Conservation (phyloP, 2,797 vertebrate species). For the Odontamblyopus lacepedii region DNA sequence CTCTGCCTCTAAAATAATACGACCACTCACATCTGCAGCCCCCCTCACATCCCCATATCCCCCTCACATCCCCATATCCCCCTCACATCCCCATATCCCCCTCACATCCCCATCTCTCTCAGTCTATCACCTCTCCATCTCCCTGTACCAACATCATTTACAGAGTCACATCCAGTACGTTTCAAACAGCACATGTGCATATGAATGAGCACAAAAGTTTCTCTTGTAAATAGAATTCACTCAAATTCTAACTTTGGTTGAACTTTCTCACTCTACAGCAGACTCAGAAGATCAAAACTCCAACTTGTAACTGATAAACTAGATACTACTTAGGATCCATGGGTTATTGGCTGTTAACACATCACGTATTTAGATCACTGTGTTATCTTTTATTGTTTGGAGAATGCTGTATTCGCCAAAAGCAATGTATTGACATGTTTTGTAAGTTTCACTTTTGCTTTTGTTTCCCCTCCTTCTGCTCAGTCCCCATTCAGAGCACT, state of each 20-base stretch:
- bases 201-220: background rate
- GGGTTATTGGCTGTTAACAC: too few relatives aligned
- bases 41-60: too few relatives aligned
- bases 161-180: background rate
- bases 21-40: background rate
- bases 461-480: too few relatives aligned
- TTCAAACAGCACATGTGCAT: background rate
- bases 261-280: background rate
- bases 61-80: too few relatives aligned
- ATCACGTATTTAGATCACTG: too few relatives aligned
- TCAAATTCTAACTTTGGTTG: background rate
- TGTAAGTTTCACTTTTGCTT: too few relatives aligned
- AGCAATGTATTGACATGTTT: too few relatives aligned
- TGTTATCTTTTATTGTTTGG: too few relatives aligned
- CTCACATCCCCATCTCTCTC: background rate
- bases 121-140: background rate
- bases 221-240: background rate
- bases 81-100: background rate
- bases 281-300: slow-evolving; percentile 4
- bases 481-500: too few relatives aligned
- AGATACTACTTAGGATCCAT: too few relatives aligned
- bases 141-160: background rate
- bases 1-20: background rate
- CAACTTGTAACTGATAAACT: background rate
- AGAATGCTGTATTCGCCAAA: too few relatives aligned